Evolutionary conservation across 2,888 invertebrate species (phyloP), one percentile per base, ranked within the genome.

Genomic region (Plagiodera versicolora): DNA sequence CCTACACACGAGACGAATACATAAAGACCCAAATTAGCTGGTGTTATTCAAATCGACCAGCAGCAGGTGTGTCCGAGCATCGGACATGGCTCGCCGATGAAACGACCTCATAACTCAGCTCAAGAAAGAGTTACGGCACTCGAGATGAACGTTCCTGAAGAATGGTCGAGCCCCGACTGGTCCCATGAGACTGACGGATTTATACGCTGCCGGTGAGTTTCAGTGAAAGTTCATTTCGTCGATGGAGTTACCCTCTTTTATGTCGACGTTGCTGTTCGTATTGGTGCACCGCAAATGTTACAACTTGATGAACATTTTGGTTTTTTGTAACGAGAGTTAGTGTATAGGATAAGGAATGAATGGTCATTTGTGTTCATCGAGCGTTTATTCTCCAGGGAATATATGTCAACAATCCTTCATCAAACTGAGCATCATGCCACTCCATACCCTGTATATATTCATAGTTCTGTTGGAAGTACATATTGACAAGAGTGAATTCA

Each of bases 221-320:
- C 69, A 71, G 69, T 65, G 61, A 66, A 67, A 70, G 70, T 73
- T 73, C 70, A 72, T 74, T 71, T 72, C 71, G 72, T 72, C 74
- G 72, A 67, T 68, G 62, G 67, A 70, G 72, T 73, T 73, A 69
- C 69, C 70, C 68, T 67, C 71, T 71, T 70, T 72, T 74, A 72
- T 70, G 67, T 68, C 73, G 71, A 74, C 24, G 24, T 3, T 24
- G 24, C 24, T 24, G n/a, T n/a, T n/a, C n/a, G n/a, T n/a, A n/a
- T n/a, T n/a, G n/a, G n/a, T n/a, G n/a, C n/a, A n/a, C n/a, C n/a
- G 24, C 24, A 24, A 24, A 6, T 24, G 24, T 24, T 24, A 24
- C 24, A 24, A 6, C 4, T 24, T 24, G 24, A 24, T 24, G 24
- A 24, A 24, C 6, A 24, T 24, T 6, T 24, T 24, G 24, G 24